Evolutionary conservation across 2,113 vertebrate genomes (phyloP).

Genomic region (Platysternon megacephalum): DNA sequence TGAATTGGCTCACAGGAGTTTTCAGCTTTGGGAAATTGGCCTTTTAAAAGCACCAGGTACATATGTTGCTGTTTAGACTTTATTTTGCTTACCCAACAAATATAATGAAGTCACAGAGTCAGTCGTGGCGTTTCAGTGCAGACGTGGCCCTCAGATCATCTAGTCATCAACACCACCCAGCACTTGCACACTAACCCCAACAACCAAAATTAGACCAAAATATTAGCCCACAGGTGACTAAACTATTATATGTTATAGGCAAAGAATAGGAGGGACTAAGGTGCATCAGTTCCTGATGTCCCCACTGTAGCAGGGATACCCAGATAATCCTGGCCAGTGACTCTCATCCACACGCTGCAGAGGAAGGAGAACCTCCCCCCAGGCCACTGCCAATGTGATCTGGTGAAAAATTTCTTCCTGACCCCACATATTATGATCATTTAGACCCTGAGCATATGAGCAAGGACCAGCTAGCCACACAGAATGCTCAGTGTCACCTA

Average conservation of each 20-base stretch:
- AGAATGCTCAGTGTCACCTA: not conserved
- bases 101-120: not conserved
- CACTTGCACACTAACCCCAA: not conserved
- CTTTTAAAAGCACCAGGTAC: not conserved
- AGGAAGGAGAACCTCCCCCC: not conserved
- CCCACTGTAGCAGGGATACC: not conserved
- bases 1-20: not conserved
- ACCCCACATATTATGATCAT: not conserved
- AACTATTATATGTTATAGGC: not conserved
- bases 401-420: not conserved
- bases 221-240: not conserved
- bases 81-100: not conserved
- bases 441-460: not conserved
- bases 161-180: not conserved
- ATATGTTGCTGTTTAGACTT: not conserved
- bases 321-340: not conserved
- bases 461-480: not conserved
- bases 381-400: not conserved
- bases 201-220: not conserved
- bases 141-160: not conserved
- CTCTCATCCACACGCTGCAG: not conserved
- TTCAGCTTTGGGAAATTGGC: not conserved
- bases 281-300: not conserved
- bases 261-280: not conserved
- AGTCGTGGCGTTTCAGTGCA: not conserved